Evolutionary conservation across 2,113 vertebrate species (phyloP), one percentile per base, ranked within the genome.

Genomic region (Dasyornis broadbenti): DNA sequence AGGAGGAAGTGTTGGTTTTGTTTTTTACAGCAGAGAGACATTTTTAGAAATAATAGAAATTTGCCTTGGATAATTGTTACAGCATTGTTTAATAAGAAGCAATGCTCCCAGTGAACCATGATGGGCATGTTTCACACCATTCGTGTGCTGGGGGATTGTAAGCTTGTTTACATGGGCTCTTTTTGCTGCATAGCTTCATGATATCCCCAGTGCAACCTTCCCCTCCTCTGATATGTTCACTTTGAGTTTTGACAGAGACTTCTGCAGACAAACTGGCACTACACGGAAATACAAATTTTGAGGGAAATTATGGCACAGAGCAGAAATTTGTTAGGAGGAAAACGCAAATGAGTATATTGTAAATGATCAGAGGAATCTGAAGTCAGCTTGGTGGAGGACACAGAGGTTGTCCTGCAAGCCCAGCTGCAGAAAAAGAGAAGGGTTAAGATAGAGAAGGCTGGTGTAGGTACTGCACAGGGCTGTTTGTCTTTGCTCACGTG

Each of bases 151-250:
- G 59, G 76, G 49, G 50, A 27, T 28, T 86, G 82, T 77, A 61
- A 72, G 94, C 96, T 96, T 98, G 97, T 98, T 98, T 97, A 97
- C 96, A 27, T 50, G 93, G 76, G 44, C 26, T 78, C 85, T 31
- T 84, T 97, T 94, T 98, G 96, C 97, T 98, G 98, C 98, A 98
- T 88, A 97, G 96, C 70, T 87, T 69, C 68, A 52, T 6, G 10
- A 40, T 68, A 73, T 16, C 79, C 83, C 52, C 89, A 40, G 21
- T 95, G 96, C 92, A 97, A 91, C 68, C 63, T 90, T 92, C 28
- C 39, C 35, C 47, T 90, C 65, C 69, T 90, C 81, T 61, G 60
- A 4, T 69, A 12, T 28, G 76, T 56, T 92, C 93, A 50, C 8
- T 18, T 13, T 49, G 95, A 97, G 95, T 97, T 96, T 88, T 91